These are phyloP conservation scores for Clivina fossor DNA, from an alignment of 2,888 invertebrate genomes.

Conservation along the genomic window DNA sequence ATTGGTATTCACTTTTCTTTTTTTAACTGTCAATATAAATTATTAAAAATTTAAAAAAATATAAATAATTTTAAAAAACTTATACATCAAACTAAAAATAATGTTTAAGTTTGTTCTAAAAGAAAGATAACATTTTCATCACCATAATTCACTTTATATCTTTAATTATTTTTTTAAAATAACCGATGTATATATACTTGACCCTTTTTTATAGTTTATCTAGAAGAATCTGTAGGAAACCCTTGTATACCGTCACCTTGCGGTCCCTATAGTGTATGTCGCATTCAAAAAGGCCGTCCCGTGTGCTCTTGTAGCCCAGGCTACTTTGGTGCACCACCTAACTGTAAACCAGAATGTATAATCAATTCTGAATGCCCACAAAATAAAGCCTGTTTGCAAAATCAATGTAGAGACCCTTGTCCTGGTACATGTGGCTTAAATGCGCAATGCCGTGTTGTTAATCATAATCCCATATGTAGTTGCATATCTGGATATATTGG, in stretches of 20 bases:
- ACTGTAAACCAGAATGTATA: conserved; percentile 76
- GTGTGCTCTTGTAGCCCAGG: conserved; percentile 75
- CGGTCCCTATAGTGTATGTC: conserved; percentile 76
- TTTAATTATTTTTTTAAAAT: too few relatives aligned
- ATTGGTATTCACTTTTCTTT: too few relatives aligned
- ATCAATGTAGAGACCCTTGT: conserved; percentile 78
- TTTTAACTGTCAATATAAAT: too few relatives aligned
- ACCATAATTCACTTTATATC: too few relatives aligned
- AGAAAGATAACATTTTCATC: too few relatives aligned
- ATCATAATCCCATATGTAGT: conserved; percentile 79
- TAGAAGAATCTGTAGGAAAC: conserved; percentile 54
- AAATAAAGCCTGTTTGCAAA: conserved; percentile 74
- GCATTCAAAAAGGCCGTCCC: conserved; percentile 69
- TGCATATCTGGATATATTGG: conserved; percentile 70
- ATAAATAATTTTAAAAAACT: too few relatives aligned
- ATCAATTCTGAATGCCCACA: conserved; percentile 77
- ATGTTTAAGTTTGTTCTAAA: too few relatives aligned
- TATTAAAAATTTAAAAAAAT: too few relatives aligned
- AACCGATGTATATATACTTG: too few relatives aligned
- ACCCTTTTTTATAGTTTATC: conserved; percentile 45
- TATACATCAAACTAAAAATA: too few relatives aligned
- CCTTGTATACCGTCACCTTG: conserved; percentile 79
- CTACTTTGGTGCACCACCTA: conserved; percentile 74
- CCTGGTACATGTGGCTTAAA: conserved; percentile 74
- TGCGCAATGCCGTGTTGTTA: conserved; percentile 75